A percentile compares a stretch with the other conserved stretches of the same genome.
Evolutionary conservation across 2,113 vertebrate species (phyloP).

Genomic region (Arizona elegans): DNA sequence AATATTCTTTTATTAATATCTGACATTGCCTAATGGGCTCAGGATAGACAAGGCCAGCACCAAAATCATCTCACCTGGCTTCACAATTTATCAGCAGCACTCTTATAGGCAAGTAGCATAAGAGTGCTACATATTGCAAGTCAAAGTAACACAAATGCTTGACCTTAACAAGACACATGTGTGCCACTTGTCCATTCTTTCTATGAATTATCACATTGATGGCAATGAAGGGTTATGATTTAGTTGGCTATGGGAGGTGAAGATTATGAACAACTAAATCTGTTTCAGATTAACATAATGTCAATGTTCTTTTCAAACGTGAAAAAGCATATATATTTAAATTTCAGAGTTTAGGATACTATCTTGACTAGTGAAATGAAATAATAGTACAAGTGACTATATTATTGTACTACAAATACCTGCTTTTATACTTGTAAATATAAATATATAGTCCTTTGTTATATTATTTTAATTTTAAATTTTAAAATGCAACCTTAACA

Average conservation of each 20-base stretch:
- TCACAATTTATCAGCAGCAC: background rate
- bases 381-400: background rate
- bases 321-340: background rate
- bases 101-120: background rate
- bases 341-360: background rate
- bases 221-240: background rate
- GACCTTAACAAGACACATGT: background rate
- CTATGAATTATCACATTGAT: background rate
- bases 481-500: background rate
- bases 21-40: background rate
- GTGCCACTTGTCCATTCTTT: background rate
- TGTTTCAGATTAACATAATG: background rate
- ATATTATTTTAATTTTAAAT: background rate
- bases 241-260: background rate
- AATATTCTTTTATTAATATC: background rate
- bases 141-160: background rate
- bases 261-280: background rate
- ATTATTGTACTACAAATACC: background rate
- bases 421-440: background rate
- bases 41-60: background rate
- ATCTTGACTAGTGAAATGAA: background rate
- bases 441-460: background rate
- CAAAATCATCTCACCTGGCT: background rate
- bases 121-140: background rate
- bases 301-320: background rate